Percentiles rank a stretch among this genome's conserved stretches.
phyloP scores from a whole-genome alignment of 1,140 invertebrate genomes.

The Melitaea cinxia region DNA sequence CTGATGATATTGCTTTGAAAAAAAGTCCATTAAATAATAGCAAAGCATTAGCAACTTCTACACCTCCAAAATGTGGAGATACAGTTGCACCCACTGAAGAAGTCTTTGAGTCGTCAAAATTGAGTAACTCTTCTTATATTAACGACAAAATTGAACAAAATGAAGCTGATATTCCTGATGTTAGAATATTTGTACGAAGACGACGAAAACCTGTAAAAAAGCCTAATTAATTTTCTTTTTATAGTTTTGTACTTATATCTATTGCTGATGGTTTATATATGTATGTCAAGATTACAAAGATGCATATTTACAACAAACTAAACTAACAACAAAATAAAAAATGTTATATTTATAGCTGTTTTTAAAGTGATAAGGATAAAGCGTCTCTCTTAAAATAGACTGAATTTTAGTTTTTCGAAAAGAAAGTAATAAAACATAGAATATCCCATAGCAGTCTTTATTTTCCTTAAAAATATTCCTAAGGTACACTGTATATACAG shows the following conservation, averaged over 20 bases:
- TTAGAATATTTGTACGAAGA: slow-evolving; percentile 68
- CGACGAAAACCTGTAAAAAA: slow-evolving; percentile 55
- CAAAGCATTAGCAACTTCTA: slow-evolving; percentile 64
- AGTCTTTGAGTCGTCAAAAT: slow-evolving; percentile 1
- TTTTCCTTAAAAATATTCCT: slow-evolving; percentile 56
- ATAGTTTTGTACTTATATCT: not conserved
- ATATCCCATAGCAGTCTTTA: slow-evolving; percentile 75
- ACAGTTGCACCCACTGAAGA: not conserved
- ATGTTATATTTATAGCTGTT: no score
- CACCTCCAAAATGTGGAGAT: slow-evolving; percentile 48
- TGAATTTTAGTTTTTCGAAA: slow-evolving; percentile 19
- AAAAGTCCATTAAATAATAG: slow-evolving; percentile 24
- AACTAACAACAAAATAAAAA: no score
- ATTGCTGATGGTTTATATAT: not conserved
- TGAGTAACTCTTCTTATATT: slow-evolving; percentile 21
- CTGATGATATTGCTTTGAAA: not conserved
- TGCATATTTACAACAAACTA: not conserved
- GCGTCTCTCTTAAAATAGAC: slow-evolving; percentile 15
- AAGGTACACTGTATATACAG: slow-evolving; percentile 39
- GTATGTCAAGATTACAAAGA: not conserved
- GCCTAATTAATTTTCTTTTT: slow-evolving; percentile 3
- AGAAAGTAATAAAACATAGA: slow-evolving; percentile 40
- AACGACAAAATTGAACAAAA: slow-evolving; percentile 18
- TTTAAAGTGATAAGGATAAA: not conserved
- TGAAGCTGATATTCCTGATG: slow-evolving; percentile 57